Base-by-base conservation (phyloP, 2,797 vertebrate species). In the Apodemus agrarius region DNA sequence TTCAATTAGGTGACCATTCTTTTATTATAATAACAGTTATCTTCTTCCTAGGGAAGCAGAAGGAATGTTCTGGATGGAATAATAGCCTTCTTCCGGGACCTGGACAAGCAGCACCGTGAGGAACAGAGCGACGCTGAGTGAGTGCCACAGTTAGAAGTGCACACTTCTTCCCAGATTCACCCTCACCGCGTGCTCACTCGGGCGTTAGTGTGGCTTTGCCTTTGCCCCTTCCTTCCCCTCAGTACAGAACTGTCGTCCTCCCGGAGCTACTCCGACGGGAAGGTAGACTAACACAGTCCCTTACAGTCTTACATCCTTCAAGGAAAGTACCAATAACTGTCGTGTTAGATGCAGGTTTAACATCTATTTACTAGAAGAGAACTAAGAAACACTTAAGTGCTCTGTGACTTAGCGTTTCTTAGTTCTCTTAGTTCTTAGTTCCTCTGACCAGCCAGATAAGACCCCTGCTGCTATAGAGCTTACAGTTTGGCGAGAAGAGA, bases 1-100 rank as follows among this genome's bases (percentile, higher is more conserved):
- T 96, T 91, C 79, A 69, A 40, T 74, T 92, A 12, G 31, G 29
- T 69, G 43, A 57, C 24, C 31, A 76, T 88, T 93, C 57, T 65
- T 9, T 59, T 2, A 76, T 1, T 72, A n/a, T n/a, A 67, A 52
- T 84, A 65, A 65, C 24, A 14, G 12, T 29, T 63, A n/a, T 69
- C 26, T 37, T 86, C 16, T 59, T 92, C 93, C 22, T 94, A 99
- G 99, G 99, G 99, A 72, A 99, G 99, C 98, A 99, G 99, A 98
- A 99, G 99, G 94, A 98, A 98, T 94, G 98, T 99, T 97, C 98
- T 99, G 94, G 99, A 99, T 83, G 99, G 99, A 98, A 99, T 99
- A 94, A 98, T 99, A 75, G 91, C 37, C 79, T 99, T 99, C 98
- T 99, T 99, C 98, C 99, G 98, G 87, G 98, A 99, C 90, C 98